Conservation (phyloP, 2,888 invertebrate species). For the Pogonocherus hispidulus region DNA sequence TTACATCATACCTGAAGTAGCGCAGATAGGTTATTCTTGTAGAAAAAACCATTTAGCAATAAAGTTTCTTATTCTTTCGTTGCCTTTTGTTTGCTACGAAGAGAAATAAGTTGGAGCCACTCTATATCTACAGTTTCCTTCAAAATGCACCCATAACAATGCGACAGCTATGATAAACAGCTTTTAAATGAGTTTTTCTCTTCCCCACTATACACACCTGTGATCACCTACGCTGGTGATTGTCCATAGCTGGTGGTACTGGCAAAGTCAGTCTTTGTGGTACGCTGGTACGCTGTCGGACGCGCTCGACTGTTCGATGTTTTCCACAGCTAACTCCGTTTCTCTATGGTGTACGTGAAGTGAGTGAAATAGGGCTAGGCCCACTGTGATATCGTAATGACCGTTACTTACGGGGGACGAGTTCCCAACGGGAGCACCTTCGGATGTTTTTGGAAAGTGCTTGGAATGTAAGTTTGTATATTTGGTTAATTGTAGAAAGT, state of each 20-base stretch:
- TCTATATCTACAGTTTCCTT: background rate
- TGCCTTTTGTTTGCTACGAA: no score
- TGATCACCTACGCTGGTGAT: conserved; percentile 50
- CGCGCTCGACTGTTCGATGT: conserved; percentile 37
- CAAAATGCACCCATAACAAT: conserved; percentile 1
- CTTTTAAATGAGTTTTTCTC: conserved; percentile 18
- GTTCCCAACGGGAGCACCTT: conserved; percentile 94
- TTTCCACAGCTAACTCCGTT: conserved; percentile 22
- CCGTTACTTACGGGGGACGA: conserved; percentile 90
- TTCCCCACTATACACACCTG: conserved; percentile 53
- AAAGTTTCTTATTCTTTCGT: no score
- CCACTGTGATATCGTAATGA: conserved; percentile 72
- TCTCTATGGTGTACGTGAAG: conserved; percentile 45
- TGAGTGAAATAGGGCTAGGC: conserved; percentile 44
- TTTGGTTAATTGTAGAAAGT: conserved; percentile 8
- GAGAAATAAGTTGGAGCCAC: no score
- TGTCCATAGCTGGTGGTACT: conserved; percentile 35
- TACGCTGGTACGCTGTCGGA: conserved; percentile 30
- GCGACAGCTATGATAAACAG: conserved; percentile 1
- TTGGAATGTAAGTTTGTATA: conserved; percentile 60
- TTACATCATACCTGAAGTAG: no score
- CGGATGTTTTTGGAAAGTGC: conserved; percentile 88
- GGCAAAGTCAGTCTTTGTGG: conserved; percentile 43
- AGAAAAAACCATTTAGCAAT: no score
- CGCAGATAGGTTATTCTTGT: no score